Base-by-base conservation (phyloP, 1,140 invertebrate genomes). In the Centruroides vittatus region DNA sequence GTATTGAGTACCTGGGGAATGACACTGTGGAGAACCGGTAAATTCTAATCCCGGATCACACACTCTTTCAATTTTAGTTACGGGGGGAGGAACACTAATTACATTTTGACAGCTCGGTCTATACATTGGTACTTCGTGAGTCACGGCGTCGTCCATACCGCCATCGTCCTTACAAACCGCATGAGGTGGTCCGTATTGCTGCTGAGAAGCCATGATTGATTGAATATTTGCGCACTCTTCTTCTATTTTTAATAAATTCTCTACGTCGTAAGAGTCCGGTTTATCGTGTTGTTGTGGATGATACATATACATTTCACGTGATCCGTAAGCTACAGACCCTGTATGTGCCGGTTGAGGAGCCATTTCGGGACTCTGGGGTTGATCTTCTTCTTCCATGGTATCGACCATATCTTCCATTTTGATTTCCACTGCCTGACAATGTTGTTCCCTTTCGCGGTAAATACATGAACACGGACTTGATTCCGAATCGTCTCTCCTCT, bases 171-270 rank as follows among this genome's bases (percentile, higher is more conserved):
- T 41, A 41, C 41, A 41, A 41, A 41, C 41, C 41, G 41, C 41
- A 8, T 41, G 41, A 41, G 41, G 41, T 41, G 41, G 41, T 53
- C 51, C 51, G 8, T 56, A 23, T 34, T 51, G 50, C 50, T 51
- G 12, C 10, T 51, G 36, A 11, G 49, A 36, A 3, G 62, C 62
- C 3, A 61, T 63, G 10, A 60, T 48, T 10, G 73, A 74, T 51
- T 51, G 50, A 9, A 80, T 76, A 34, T 70, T 73, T 3, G 69
- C 73, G 67, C 76, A 78, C 51, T 80, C 77, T 56, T 75, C 74
- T 58, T 82, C 79, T 8, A 79, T 74, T 66, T 78, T 79, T 12
- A 78, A 57, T 51, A 79, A 62, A 67, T 74, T 79, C 52, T 80
- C 79, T 3, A 78, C 64, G 5, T 78, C 77, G 55, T 77, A 76